Conservation (phyloP, 37 sponge, comb jelly and placozoan genomes). For the Halichondria panicea region DNA sequence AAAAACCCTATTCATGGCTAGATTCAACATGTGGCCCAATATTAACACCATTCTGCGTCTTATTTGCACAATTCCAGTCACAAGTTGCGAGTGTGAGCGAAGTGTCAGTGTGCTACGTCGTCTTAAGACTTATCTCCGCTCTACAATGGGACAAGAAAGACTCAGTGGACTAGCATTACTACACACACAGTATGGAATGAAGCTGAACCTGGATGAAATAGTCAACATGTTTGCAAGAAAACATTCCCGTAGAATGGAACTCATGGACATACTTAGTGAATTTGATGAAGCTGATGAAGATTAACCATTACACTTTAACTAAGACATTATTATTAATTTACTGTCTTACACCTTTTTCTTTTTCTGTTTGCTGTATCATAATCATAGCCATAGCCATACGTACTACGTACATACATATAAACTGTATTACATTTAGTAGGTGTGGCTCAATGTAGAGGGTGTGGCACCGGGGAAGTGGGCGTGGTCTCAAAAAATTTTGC, state of each 20-base stretch:
- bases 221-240: constrained; percentile 38
- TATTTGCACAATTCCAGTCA: constrained; percentile 37
- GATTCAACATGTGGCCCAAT: constrained; percentile 30
- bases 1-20: constrained; percentile 23
- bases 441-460: no score
- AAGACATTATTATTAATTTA: no score
- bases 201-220: constrained; percentile 19
- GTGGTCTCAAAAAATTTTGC: no score
- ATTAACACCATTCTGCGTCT: constrained; percentile 7
- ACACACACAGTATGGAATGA: constrained; percentile 29
- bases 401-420: no score
- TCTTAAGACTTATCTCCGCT: constrained; percentile 41
- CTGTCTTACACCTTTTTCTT: no score
- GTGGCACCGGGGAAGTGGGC: no score
- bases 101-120: constrained; percentile 41
- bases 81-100: constrained; percentile 39
- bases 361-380: no score
- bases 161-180: constrained; percentile 44
- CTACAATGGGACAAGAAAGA: constrained; percentile 40
- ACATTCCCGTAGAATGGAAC: constrained; percentile 16
- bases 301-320: no score
- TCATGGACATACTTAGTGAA: not conserved
- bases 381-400: no score
- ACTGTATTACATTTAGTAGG: no score
- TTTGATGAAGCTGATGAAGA: no score